Conservation (phyloP, 2,888 invertebrate genomes). For the Podabrus alpinus region DNA sequence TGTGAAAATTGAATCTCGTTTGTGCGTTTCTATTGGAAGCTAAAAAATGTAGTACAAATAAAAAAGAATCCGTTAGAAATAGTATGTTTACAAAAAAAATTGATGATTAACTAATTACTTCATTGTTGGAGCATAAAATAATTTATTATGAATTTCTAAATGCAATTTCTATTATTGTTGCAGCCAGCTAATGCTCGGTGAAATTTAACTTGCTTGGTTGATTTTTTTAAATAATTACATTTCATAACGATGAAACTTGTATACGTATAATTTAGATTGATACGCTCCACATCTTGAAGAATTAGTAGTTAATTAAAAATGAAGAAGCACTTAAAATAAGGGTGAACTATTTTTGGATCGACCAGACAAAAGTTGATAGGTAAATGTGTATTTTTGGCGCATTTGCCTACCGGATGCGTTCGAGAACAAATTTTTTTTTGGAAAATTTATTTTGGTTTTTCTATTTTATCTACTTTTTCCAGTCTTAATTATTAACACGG, state of each 20-base stretch:
- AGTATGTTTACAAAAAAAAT: not conserved
- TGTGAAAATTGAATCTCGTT: too few relatives aligned
- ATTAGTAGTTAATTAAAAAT: not conserved
- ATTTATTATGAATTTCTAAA: not conserved
- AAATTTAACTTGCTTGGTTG: not conserved
- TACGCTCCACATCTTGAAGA: not conserved
- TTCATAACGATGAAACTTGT: not conserved
- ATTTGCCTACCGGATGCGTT: not conserved
- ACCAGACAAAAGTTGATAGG: not conserved
- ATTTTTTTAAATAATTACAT: not conserved
- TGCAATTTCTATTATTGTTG: not conserved
- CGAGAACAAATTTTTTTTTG: not conserved
- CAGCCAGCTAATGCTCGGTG: not conserved
- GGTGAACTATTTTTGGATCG: not conserved
- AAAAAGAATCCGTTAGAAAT: not conserved
- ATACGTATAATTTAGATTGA: not conserved
- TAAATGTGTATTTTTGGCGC: not conserved
- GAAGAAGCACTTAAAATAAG: not conserved
- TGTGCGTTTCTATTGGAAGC: too few relatives aligned
- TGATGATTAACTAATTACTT: not conserved
- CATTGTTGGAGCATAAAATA: not conserved
- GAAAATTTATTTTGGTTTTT: not conserved
- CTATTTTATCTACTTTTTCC: not conserved
- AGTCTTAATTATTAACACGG: not conserved
- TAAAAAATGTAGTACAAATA: too few relatives aligned